Evolutionary conservation across 2,797 vertebrate species (phyloP).

Genomic region (Gymnothorax javanicus): DNA sequence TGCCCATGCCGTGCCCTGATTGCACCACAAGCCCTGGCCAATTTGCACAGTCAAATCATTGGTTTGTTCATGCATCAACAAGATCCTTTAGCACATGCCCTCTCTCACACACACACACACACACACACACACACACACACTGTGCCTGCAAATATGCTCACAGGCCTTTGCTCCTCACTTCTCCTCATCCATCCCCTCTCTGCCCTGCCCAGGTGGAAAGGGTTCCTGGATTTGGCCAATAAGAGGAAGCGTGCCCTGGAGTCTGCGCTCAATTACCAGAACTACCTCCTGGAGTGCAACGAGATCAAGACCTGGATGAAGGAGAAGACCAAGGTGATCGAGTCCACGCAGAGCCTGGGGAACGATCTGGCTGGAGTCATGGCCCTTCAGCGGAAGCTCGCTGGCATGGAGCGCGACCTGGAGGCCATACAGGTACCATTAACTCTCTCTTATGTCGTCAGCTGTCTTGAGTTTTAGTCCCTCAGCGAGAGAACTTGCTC

Average conservation of each 20-base stretch:
- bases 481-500: neutral
- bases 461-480: too few species aligned
- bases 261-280: constrained; percentile 91
- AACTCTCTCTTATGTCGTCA: neutral
- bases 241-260: constrained; percentile 85
- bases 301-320: constrained; percentile 94
- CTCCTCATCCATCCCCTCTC: neutral
- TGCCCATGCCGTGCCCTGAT: neutral
- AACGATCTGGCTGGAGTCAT: constrained; percentile 91
- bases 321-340: constrained; percentile 95
- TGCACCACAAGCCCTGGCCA: too few species aligned
- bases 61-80: too few species aligned
- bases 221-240: constrained; percentile 81
- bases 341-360: constrained; percentile 90
- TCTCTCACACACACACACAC: neutral
- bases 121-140: neutral
- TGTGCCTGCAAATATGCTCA: neutral
- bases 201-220: constrained; percentile 80
- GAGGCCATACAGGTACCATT: constrained; percentile 86
- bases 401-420: constrained; percentile 89
- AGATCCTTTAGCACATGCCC: too few species aligned
- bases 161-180: neutral
- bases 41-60: neutral
- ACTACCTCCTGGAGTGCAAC: constrained; percentile 92
- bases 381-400: constrained; percentile 91